A percentile compares a stretch with the other conserved stretches of the same genome.
Evolutionary conservation across 1,140 invertebrate genomes (phyloP).

Genomic region (Cheumatopsyche charites): DNA sequence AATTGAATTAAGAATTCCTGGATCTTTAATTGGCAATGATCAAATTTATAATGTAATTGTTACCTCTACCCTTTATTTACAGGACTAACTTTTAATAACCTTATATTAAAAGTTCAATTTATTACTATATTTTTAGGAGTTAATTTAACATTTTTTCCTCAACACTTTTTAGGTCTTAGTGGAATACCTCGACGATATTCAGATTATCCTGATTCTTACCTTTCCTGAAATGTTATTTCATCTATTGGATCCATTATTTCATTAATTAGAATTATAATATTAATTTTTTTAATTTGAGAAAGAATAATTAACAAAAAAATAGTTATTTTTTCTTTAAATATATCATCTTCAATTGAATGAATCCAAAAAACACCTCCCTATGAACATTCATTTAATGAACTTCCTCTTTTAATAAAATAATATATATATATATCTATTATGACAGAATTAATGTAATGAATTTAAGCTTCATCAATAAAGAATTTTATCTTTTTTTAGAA

Average conservation of each 20-base stretch:
- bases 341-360: conserved; percentile 66
- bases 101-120: conserved; percentile 67
- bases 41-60: conserved; percentile 76
- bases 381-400: conserved; percentile 64
- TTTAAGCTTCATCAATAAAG: conserved; percentile 65
- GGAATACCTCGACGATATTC: conserved; percentile 76
- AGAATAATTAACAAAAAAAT: conserved; percentile 55
- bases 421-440: conserved; percentile 61
- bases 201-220: conserved; percentile 72
- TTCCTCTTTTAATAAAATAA: conserved; percentile 61
- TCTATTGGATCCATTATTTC: conserved; percentile 68
- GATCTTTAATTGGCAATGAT: conserved; percentile 67
- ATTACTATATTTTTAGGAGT: conserved; percentile 69
- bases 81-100: conserved; percentile 63
- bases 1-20: conserved; percentile 67
- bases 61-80: conserved; percentile 68
- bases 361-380: conserved; percentile 61
- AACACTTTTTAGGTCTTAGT: conserved; percentile 75
- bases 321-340: conserved; percentile 56
- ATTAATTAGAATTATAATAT: conserved; percentile 60
- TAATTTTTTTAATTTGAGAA: conserved; percentile 63
- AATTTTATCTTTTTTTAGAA: conserved; percentile 49
- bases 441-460: conserved; percentile 66
- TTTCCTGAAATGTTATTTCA: conserved; percentile 69
- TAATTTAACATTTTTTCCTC: conserved; percentile 78